phyloP scores from a whole-genome alignment of 2,797 vertebrate genomes.

The Acrocephalus scirpaceus region DNA sequence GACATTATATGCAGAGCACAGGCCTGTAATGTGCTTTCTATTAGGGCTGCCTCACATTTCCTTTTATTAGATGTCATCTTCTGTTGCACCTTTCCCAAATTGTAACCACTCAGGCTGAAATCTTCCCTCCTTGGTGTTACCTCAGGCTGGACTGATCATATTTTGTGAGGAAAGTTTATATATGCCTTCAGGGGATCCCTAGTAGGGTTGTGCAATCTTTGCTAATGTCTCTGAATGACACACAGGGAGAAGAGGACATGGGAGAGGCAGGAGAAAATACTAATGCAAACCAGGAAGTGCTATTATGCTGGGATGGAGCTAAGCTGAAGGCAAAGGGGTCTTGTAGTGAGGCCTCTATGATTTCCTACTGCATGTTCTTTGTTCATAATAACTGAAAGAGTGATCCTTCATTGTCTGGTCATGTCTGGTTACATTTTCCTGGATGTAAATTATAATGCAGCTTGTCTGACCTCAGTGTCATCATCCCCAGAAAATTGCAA shows the following conservation, averaged over 20 bases:
- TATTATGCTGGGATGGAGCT: slow-evolving; percentile 32
- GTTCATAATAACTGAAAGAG: slow-evolving; percentile 36
- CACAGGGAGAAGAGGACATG: neutral
- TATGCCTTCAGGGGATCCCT: neutral
- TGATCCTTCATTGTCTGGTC: slow-evolving; percentile 48
- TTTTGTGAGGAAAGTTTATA: neutral
- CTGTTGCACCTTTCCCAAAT: slow-evolving; percentile 7
- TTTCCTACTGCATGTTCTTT: slow-evolving; percentile 27
- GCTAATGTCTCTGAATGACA: slow-evolving; percentile 30
- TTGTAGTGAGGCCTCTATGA: slow-evolving; percentile 15
- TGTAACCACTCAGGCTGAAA: neutral
- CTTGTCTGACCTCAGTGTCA: slow-evolving; percentile 49
- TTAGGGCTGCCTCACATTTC: slow-evolving; percentile 5
- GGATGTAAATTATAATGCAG: slow-evolving; percentile 46
- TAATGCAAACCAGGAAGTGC: neutral
- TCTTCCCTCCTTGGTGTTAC: neutral
- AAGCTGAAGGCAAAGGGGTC: slow-evolving; percentile 38
- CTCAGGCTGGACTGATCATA: neutral
- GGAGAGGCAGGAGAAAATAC: neutral
- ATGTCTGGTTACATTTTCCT: slow-evolving; percentile 51
- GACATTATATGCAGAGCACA: slow-evolving; percentile 42
- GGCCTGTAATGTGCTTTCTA: neutral
- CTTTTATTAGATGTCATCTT: slow-evolving; percentile 18
- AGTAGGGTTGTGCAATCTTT: neutral
- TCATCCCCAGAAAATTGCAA: slow-evolving; percentile 49